Evolutionary conservation across 2,797 vertebrate species (phyloP).

Genomic region (Lacerta bilineata): DNA sequence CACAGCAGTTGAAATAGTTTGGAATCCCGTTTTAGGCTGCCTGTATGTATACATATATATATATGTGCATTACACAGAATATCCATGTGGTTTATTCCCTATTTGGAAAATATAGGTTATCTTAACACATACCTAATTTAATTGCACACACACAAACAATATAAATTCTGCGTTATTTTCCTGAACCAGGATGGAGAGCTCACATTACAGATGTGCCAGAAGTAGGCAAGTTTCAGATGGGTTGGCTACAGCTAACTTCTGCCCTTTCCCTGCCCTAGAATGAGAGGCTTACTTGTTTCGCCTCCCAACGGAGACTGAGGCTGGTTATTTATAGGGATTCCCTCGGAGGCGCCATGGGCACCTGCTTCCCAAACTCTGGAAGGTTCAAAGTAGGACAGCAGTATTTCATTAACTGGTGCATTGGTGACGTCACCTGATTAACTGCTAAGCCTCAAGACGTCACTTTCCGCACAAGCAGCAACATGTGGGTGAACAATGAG

Average conservation of each 20-base stretch:
- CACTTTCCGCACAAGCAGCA: conserved; percentile 17
- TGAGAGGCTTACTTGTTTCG: conserved; percentile 2
- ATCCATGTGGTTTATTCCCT: background rate
- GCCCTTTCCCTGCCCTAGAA: background rate
- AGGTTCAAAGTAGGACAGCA: conserved; percentile 23
- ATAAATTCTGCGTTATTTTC: background rate
- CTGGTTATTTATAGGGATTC: conserved; percentile 35
- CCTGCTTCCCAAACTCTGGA: conserved; percentile 34
- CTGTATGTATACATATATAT: background rate
- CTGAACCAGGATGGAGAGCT: background rate
- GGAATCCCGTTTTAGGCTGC: background rate
- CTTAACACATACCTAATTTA: background rate
- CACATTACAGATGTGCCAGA: background rate
- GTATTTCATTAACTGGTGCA: conserved; percentile 28
- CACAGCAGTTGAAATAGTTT: background rate
- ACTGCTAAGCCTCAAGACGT: conserved; percentile 8
- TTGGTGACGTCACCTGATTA: conserved; percentile 11
- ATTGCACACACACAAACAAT: too few relatives aligned
- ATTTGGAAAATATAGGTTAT: background rate
- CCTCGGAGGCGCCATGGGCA: background rate
- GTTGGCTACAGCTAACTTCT: background rate
- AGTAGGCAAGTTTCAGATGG: background rate
- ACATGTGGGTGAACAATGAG: conserved; percentile 29
- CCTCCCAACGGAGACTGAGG: background rate
- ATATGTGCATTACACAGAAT: background rate